These are phyloP conservation scores for Heliothis virescens DNA, from an alignment of 1,140 invertebrate species.

Conservation along the genomic window DNA sequence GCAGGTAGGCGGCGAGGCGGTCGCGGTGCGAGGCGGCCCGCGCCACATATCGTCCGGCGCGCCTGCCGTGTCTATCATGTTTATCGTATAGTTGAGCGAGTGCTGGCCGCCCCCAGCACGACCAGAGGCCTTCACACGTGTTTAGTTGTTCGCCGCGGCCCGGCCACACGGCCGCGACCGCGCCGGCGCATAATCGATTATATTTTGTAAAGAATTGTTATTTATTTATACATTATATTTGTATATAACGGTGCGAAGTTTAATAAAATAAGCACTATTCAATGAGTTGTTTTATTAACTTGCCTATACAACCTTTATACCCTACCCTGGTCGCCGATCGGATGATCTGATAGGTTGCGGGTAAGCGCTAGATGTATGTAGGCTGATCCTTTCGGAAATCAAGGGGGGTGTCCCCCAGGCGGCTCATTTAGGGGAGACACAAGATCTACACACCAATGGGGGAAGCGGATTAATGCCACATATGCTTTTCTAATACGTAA, in stretches of 20 bases:
- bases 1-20: neutral
- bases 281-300: slow-evolving; percentile 64
- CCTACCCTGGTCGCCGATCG: no score
- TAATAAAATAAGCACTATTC: slow-evolving; percentile 82
- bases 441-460: no score
- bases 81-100: slow-evolving; percentile 41
- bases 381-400: no score
- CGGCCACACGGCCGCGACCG: slow-evolving; percentile 38
- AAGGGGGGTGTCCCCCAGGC: no score
- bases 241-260: slow-evolving; percentile 84
- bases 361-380: no score
- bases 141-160: slow-evolving; percentile 69
- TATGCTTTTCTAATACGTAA: slow-evolving; percentile 27
- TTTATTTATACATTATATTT: slow-evolving; percentile 86
- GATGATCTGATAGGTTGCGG: neutral
- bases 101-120: slow-evolving; percentile 46
- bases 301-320: no score
- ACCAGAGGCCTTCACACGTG: slow-evolving; percentile 75
- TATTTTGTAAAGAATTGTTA: slow-evolving; percentile 85
- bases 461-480: slow-evolving; percentile 10
- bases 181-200: slow-evolving; percentile 73
- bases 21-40: neutral
- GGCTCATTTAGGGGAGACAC: no score
- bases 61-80: slow-evolving; percentile 30
- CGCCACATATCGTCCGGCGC: slow-evolving; percentile 43